These are phyloP conservation scores for Grammomys surdaster DNA, from an alignment of 2,113 vertebrate genomes.

Conservation along the genomic window DNA sequence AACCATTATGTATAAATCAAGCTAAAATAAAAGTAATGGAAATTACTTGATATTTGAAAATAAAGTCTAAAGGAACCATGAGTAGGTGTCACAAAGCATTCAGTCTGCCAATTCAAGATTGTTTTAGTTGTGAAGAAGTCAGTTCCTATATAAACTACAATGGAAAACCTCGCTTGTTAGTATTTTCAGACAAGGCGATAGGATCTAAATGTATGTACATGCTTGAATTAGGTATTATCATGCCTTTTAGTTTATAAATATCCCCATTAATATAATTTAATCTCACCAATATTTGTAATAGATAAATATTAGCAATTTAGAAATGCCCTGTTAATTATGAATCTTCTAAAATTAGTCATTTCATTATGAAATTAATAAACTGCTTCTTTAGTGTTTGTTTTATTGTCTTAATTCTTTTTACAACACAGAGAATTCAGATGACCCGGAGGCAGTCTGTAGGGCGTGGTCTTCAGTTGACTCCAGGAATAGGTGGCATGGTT, in stretches of 20 bases:
- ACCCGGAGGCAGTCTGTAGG: slow-evolving; percentile 92
- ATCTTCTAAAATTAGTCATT: not conserved
- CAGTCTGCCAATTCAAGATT: not conserved
- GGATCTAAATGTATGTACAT: not conserved
- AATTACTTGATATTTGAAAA: slow-evolving; percentile 32
- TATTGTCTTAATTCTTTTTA: slow-evolving; percentile 52
- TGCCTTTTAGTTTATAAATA: not conserved
- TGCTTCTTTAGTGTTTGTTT: slow-evolving; percentile 31
- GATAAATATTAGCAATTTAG: not conserved
- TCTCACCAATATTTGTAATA: not conserved
- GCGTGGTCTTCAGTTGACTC: slow-evolving; percentile 92
- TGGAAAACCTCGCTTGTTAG: not conserved
- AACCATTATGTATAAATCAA: not conserved
- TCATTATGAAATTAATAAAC: slow-evolving; percentile 1
- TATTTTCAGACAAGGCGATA: slow-evolving; percentile 16
- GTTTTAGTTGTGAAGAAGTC: slow-evolving; percentile 22
- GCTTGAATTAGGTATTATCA: slow-evolving; percentile 33
- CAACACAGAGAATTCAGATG: slow-evolving; percentile 89
- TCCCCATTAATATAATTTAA: not conserved
- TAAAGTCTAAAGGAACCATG: not conserved
- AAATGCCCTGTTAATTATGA: not conserved
- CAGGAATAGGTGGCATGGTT: slow-evolving; percentile 92
- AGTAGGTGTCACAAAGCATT: not conserved
- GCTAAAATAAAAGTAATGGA: not conserved
- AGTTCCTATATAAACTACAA: slow-evolving; percentile 13